Evolutionary conservation across 2,113 vertebrate species (phyloP).

Genomic region (Piaya cayana): DNA sequence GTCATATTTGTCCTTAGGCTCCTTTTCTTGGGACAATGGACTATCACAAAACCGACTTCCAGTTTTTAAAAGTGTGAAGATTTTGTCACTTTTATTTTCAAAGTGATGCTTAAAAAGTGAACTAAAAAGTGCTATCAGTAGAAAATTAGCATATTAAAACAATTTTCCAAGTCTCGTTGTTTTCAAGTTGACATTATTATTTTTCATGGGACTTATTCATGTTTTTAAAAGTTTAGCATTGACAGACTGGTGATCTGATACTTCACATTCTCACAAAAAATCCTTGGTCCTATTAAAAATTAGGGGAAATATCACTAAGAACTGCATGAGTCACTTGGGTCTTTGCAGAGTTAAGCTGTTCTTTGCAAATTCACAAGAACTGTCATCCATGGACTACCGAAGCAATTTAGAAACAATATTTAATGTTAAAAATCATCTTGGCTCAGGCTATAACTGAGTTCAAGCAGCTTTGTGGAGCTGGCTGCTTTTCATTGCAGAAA

Average conservation of each 20-base stretch:
- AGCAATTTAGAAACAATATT: conserved; percentile 43
- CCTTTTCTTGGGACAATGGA: not conserved
- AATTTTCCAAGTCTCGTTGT: not conserved
- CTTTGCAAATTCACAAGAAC: conserved; percentile 2
- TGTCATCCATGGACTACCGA: not conserved
- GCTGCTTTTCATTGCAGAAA: conserved; percentile 41
- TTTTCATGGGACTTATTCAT: not conserved
- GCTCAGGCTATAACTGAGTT: conserved; percentile 3
- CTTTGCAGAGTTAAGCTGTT: conserved; percentile 11
- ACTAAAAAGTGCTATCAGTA: not conserved
- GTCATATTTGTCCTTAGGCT: not conserved
- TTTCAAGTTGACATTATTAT: not conserved
- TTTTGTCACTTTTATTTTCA: not conserved
- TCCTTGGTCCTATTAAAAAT: not conserved
- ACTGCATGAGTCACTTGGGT: not conserved
- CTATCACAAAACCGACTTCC: not conserved
- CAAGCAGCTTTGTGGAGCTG: conserved; percentile 42
- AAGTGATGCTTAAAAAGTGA: not conserved
- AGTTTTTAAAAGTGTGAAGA: not conserved
- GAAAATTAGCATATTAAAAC: not conserved
- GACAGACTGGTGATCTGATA: not conserved
- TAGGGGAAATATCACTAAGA: not conserved
- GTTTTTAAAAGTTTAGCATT: not conserved
- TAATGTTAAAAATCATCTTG: conserved; percentile 51
- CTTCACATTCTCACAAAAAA: not conserved